These are phyloP conservation scores for Myopa testacea DNA, from an alignment of 2,888 invertebrate species.

Conservation along the genomic window DNA sequence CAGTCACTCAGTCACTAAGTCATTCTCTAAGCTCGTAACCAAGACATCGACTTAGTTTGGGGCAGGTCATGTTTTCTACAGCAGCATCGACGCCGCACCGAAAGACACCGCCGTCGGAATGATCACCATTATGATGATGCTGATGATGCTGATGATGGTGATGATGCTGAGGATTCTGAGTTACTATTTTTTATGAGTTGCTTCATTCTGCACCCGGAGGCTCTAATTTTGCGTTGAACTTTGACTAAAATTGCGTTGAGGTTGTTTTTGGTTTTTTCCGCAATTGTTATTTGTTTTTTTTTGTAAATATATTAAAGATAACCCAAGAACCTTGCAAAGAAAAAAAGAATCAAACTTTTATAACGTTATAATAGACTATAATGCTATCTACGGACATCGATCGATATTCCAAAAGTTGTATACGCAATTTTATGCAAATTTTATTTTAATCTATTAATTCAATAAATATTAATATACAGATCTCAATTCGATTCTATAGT, in stretches of 20 bases:
- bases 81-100: background rate
- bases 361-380: too few relatives aligned
- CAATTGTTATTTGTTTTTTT: too few relatives aligned
- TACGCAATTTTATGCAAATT: too few relatives aligned
- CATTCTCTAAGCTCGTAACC: background rate
- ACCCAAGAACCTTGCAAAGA: too few relatives aligned
- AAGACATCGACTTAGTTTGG: background rate
- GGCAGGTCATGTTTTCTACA: constrained; percentile 9
- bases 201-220: constrained; percentile 17
- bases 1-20: too few relatives aligned
- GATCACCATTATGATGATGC: background rate
- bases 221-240: constrained; percentile 33
- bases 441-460: too few relatives aligned
- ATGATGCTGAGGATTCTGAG: background rate
- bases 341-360: too few relatives aligned
- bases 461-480: too few relatives aligned
- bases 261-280: background rate
- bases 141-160: background rate
- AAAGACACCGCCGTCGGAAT: background rate
- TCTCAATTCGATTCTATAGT: too few relatives aligned
- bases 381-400: too few relatives aligned
- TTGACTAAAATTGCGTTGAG: constrained; percentile 12
- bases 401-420: too few relatives aligned
- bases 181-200: constrained; percentile 6
- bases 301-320: background rate